phyloP scores from a whole-genome alignment of 2,797 vertebrate genomes.

The Varecia variegata region DNA sequence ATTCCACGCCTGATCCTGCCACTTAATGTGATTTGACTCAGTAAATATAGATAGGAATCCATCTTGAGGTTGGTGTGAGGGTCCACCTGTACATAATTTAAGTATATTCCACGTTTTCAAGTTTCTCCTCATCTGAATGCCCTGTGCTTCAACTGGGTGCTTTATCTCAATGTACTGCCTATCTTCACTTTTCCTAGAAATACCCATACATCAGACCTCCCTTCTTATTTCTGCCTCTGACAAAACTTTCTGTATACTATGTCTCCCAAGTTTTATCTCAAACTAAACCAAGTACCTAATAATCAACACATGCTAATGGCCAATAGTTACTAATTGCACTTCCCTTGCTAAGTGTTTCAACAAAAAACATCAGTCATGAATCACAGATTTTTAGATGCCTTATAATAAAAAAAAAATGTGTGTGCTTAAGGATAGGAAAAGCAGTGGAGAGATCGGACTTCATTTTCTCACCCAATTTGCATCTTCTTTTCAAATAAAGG shows the following conservation, averaged over 20 bases:
- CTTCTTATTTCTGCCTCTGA: background rate
- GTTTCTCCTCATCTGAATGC: background rate
- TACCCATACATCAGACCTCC: background rate
- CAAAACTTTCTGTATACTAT: background rate
- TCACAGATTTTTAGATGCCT: background rate
- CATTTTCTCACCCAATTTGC: background rate
- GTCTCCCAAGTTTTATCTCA: background rate
- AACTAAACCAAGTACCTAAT: background rate
- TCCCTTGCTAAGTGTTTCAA: background rate
- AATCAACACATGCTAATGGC: background rate
- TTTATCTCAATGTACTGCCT: background rate
- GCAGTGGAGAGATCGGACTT: background rate
- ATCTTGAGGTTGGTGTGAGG: background rate
- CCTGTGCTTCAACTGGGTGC: background rate
- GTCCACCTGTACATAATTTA: background rate
- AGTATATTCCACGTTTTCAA: background rate
- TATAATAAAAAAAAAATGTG: background rate
- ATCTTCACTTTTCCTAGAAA: background rate
- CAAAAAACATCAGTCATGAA: background rate
- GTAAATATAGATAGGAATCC: background rate
- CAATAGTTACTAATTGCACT: background rate
- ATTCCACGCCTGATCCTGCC: background rate
- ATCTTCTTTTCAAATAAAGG: background rate
- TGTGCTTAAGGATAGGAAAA: background rate
- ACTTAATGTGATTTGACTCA: background rate